Base-by-base conservation (phyloP, 2,888 invertebrate genomes). In the Pandemis heparana region DNA sequence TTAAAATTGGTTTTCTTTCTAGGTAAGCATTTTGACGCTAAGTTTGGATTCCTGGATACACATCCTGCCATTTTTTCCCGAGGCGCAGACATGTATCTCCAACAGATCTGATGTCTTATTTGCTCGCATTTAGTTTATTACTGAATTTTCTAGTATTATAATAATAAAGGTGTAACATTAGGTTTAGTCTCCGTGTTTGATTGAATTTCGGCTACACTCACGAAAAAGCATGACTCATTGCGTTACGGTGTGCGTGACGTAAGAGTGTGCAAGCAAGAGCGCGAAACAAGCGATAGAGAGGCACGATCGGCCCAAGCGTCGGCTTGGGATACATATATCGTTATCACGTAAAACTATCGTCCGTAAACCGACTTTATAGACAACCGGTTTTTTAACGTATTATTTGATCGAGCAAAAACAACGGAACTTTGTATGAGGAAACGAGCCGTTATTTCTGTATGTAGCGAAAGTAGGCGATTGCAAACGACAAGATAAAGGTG, bases 41-140 rank as follows among this genome's bases (percentile, higher is more conserved):
- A 85, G 82, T 59, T 81, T 91, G 77, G 94, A 94, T 63, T 82
- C 89, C 0, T 94, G 92, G 93, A 82, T 85, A 53, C 88, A 91
- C 75, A 88, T 94, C n/a, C 72, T 94, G 32, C 86, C 84, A 0
- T 91, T 87, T 77, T 94, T 94, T 69, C 94, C 94, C 0, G 89
- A 90, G 64, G 90, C 90, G 0, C 82, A 83, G 76, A 86, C 78
- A 68, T 85, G 87, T 0, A 90, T 94, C 62, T 66, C 69, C 0
- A 88, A 89, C 5, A 84, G 88, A 79, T 81, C 91, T 1, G 90
- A 92, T 77, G 76, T 89, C 66, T 75, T 94, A 39, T 93, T 92
- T 77, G 86, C 92, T 5, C 83, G 88, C 75, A 85, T 89, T 65
- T 65, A 65, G 38, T 16, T 12, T 32, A 10, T 23, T 5, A 18